These are phyloP conservation scores for Crenuchus spilurus DNA, from an alignment of 2,797 vertebrate species.

Conservation along the genomic window DNA sequence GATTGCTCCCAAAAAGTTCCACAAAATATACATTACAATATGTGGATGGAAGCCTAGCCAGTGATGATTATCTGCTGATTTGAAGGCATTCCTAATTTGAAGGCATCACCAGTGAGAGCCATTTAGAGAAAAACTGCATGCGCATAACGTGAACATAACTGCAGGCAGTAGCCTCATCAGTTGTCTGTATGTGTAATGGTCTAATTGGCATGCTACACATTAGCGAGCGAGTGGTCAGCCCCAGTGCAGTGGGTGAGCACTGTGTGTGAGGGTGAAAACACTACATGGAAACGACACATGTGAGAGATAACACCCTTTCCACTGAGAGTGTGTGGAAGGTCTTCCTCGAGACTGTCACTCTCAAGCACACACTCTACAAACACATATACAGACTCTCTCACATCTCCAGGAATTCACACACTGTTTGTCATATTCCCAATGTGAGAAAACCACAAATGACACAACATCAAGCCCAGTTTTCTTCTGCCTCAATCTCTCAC, in stretches of 20 bases:
- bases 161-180: background rate
- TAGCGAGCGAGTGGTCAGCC: background rate
- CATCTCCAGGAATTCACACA: slow-evolving; percentile 18
- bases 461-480: background rate
- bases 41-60: too few species aligned
- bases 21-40: too few species aligned
- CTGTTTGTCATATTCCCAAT: background rate
- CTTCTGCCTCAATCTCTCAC: background rate
- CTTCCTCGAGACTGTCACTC: background rate
- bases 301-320: background rate
- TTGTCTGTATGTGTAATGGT: background rate
- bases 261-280: slow-evolving; percentile 21
- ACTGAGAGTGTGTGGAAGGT: background rate
- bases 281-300: background rate
- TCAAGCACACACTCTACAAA: background rate
- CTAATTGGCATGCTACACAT: background rate
- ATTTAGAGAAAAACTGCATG: background rate
- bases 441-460: background rate
- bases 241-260: background rate
- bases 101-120: background rate
- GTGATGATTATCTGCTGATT: background rate
- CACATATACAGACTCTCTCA: background rate
- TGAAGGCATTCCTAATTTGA: background rate
- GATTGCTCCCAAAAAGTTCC: too few species aligned
- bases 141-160: background rate